Percentiles rank a stretch among this genome's conserved stretches.
Evolutionary conservation across 2,113 vertebrate genomes (phyloP).

Genomic region (Corythornis cristatus): DNA sequence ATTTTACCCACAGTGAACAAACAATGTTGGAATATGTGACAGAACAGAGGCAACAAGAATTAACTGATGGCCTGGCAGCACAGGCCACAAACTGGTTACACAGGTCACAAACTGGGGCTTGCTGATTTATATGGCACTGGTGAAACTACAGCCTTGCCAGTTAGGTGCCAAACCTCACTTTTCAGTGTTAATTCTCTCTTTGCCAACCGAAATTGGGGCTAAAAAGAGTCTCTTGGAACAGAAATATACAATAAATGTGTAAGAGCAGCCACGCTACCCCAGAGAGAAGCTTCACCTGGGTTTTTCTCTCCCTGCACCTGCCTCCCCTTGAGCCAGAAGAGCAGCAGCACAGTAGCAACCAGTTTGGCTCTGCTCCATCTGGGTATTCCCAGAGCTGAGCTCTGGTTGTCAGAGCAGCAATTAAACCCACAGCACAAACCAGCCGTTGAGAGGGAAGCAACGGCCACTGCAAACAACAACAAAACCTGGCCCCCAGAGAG

Average conservation of each 20-base stretch:
- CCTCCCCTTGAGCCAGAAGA: neutral
- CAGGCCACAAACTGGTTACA: too few relatives aligned
- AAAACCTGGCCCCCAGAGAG: neutral
- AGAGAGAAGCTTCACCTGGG: neutral
- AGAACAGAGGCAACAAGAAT: neutral
- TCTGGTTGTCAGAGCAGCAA: constrained; percentile 1
- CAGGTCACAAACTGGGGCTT: neutral
- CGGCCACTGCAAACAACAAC: accelerated
- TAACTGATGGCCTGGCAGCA: neutral
- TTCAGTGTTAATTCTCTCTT: neutral
- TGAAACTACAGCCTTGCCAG: neutral
- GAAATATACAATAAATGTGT: neutral
- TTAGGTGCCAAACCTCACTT: accelerated
- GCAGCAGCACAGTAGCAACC: neutral
- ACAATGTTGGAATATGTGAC: accelerated
- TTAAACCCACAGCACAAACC: neutral
- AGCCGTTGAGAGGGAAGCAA: neutral
- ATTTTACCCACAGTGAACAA: neutral
- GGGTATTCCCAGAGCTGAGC: neutral
- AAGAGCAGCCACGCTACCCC: accelerated
- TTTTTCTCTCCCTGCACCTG: neutral
- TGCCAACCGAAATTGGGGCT: neutral
- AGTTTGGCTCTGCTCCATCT: neutral
- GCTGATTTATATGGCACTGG: accelerated
- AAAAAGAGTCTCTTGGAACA: accelerated